Evolutionary conservation across 2,113 vertebrate species (phyloP).

Genomic region (Calypte anna): DNA sequence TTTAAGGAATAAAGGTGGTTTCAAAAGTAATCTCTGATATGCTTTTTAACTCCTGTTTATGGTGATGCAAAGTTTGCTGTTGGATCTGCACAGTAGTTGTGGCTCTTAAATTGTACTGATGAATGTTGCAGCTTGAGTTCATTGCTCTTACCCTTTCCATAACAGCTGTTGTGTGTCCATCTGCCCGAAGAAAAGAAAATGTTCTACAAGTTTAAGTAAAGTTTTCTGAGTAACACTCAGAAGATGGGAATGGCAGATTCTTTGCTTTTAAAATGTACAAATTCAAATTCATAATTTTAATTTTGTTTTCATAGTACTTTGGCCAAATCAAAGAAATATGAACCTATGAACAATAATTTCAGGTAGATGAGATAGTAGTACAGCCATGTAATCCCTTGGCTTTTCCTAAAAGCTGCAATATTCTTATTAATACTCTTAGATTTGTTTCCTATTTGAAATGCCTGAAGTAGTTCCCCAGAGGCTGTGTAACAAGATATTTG

Average conservation of each 20-base stretch:
- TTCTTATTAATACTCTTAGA: not conserved
- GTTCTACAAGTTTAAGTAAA: not conserved
- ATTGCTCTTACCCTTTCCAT: not conserved
- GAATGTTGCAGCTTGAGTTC: not conserved
- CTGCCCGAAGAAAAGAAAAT: not conserved
- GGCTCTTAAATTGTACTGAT: not conserved
- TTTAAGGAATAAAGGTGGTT: not conserved
- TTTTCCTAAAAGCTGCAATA: not conserved
- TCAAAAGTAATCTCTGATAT: not conserved
- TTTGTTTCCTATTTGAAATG: not conserved
- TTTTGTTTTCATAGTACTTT: not conserved
- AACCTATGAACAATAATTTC: not conserved
- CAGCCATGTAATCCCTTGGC: not conserved
- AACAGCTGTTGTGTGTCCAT: not conserved
- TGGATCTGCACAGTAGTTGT: not conserved
- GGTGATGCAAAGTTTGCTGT: not conserved
- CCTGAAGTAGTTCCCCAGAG: not conserved
- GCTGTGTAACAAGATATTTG: fast-evolving
- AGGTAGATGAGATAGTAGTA: not conserved
- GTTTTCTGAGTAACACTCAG: not conserved
- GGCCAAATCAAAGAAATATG: not conserved
- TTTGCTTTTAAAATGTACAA: not conserved
- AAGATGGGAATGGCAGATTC: not conserved
- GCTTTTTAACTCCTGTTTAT: not conserved
- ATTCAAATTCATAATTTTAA: not conserved